Conservation (phyloP, 37 sponge, comb jelly and placozoan genomes). For the Oscarella lobularis region DNA sequence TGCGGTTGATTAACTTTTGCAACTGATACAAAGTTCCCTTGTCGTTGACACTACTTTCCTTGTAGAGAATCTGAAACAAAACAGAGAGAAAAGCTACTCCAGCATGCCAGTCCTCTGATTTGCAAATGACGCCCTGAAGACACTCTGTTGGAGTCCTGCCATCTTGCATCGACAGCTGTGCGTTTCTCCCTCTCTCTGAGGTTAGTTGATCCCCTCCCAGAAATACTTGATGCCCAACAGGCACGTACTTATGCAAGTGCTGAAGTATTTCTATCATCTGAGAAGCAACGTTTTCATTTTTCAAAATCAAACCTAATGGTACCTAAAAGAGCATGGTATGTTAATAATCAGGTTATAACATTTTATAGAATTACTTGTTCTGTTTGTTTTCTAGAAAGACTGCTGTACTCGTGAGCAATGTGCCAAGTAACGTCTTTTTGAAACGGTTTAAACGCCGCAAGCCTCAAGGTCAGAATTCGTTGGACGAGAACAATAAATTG, state of each 20-base stretch:
- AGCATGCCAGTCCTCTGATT: no score
- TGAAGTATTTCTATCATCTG: neutral
- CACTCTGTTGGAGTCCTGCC: no score
- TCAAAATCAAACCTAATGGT: neutral
- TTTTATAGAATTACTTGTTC: neutral
- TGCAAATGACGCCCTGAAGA: no score
- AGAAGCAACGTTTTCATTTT: neutral
- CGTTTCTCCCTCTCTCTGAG: no score
- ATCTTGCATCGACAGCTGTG: no score
- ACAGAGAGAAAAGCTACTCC: no score
- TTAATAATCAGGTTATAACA: neutral
- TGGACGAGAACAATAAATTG: neutral
- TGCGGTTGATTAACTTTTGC: no score
- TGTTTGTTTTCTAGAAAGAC: neutral
- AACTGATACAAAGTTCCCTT: no score
- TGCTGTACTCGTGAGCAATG: neutral
- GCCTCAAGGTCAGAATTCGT: neutral
- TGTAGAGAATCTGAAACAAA: no score
- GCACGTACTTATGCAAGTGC: neutral
- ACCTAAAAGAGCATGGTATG: neutral
- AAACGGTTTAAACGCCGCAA: neutral
- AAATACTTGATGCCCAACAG: no score
- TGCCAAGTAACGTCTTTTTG: neutral
- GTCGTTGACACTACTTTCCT: no score
- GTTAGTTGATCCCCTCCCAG: no score